Base-by-base conservation (phyloP, 2,888 invertebrate genomes). In the Petrolisthes cinctipes region DNA sequence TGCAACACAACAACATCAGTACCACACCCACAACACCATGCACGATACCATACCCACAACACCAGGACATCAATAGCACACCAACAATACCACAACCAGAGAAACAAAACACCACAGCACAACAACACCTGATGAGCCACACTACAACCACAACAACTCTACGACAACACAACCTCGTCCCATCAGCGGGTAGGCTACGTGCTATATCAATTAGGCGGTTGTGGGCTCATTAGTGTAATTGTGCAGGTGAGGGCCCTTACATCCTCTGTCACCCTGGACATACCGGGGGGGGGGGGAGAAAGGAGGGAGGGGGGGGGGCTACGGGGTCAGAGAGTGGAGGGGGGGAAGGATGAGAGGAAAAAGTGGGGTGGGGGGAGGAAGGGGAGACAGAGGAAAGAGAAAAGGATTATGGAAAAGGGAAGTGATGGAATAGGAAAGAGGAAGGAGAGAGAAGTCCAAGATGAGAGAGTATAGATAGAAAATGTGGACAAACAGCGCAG, bases 151-250 rank as follows among this genome's bases (percentile, higher is more conserved):
- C 76, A 4, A 23, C 51, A 7, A 79, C 54, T 17, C 79, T 1
- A 5, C 20, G 11, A 14, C 17, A 79, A 79, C 54, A 53, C 79
- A 54, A n/a, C 53, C n/a, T 4, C 17, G 79, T n/a, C 54, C 79
- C 54, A 54, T 53, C 79, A 79, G 7, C 54, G 53, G 54, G 79
- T 37, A 37, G 37, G 37, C 37, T 20, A 20, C 17, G 37, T 51
- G 51, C 4, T 37, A n/a, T 79, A 79, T 54, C 79, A 79, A 79
- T 79, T 79, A 79, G 54, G 53, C 79, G n/a, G 79, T 79, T 54
- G n/a, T 53, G 51, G 54, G 53, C 79, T 79, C 79, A 54, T 79
- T 79, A 79, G 79, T 54, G n/a, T 53, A 53, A 54, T 54, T 79
- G 79, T 79, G 17, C 61, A 61, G 61, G 61, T 61, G 61, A 61